Conservation (phyloP, 2,113 vertebrate species). For the Menura novaehollandiae region DNA sequence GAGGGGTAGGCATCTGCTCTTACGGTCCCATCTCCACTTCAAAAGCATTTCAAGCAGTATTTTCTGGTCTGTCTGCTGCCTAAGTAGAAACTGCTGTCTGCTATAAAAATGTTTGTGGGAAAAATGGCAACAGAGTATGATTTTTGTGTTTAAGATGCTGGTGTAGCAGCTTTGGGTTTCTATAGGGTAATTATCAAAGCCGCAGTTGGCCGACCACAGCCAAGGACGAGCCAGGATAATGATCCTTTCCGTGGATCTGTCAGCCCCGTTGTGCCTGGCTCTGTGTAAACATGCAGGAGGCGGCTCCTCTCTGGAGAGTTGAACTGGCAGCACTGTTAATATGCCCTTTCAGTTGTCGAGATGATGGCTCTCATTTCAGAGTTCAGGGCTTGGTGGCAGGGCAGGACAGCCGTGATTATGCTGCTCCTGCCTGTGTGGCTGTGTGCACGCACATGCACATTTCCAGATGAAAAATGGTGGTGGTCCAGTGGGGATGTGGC, state of each 20-base stretch:
- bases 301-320: not conserved
- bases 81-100: conserved; percentile 22
- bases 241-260: not conserved
- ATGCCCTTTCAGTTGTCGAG: not conserved
- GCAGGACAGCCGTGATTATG: not conserved
- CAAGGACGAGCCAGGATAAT: not conserved
- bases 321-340: not conserved
- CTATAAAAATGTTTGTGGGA: not conserved
- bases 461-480: not conserved
- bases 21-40: not conserved
- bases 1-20: not conserved
- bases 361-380: not conserved
- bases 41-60: not conserved
- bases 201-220: not conserved
- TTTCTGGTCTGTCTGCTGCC: conserved; percentile 22
- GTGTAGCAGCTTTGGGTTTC: conserved; percentile 6
- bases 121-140: not conserved
- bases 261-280: not conserved
- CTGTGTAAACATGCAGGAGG: not conserved
- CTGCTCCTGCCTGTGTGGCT: not conserved
- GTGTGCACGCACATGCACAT: rapidly evolving
- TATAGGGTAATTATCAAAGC: not conserved
- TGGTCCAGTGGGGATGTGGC: not conserved
- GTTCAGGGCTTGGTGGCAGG: not conserved
- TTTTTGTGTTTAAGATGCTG: not conserved